Evolutionary conservation across 2,888 invertebrate genomes (phyloP).

Genomic region (Tortrix viridana): DNA sequence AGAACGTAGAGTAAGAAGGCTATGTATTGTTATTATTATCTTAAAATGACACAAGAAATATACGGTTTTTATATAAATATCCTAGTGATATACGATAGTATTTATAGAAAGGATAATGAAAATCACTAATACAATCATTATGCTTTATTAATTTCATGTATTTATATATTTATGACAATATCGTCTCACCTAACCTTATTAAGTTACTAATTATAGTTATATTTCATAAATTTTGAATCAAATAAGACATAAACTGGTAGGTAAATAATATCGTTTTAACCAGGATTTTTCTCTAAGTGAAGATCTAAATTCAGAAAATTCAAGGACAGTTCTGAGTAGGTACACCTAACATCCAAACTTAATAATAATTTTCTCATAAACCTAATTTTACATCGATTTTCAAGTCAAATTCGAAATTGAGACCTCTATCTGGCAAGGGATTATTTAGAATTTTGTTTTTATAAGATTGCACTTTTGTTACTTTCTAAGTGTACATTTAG

Average conservation of each 20-base stretch:
- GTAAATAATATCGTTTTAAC: conserved; percentile 78
- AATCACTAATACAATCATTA: conserved; percentile 81
- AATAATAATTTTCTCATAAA: conserved; percentile 63
- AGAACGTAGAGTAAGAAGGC: no score
- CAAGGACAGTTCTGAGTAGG: conserved; percentile 66
- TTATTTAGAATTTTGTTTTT: conserved; percentile 36
- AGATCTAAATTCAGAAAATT: conserved; percentile 66
- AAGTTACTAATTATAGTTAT: conserved; percentile 83
- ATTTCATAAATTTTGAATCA: conserved; percentile 83
- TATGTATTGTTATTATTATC: no score
- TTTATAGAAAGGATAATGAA: conserved; percentile 57
- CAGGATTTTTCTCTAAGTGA: conserved; percentile 67
- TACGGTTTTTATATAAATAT: no score
- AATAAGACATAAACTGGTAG: conserved; percentile 74
- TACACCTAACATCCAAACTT: conserved; percentile 71
- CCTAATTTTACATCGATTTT: conserved; percentile 66
- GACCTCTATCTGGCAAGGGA: conserved; percentile 76
- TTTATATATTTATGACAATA: conserved; percentile 86
- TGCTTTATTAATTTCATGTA: conserved; percentile 86
- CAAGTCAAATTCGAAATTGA: conserved; percentile 62
- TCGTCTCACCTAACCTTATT: conserved; percentile 85
- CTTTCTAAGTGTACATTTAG: conserved; percentile 23
- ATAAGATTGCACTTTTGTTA: conserved; percentile 40
- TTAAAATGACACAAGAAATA: no score
- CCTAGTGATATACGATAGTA: background rate